Base-by-base conservation (phyloP, 2,113 vertebrate species). In the Plectropomus leopardus region DNA sequence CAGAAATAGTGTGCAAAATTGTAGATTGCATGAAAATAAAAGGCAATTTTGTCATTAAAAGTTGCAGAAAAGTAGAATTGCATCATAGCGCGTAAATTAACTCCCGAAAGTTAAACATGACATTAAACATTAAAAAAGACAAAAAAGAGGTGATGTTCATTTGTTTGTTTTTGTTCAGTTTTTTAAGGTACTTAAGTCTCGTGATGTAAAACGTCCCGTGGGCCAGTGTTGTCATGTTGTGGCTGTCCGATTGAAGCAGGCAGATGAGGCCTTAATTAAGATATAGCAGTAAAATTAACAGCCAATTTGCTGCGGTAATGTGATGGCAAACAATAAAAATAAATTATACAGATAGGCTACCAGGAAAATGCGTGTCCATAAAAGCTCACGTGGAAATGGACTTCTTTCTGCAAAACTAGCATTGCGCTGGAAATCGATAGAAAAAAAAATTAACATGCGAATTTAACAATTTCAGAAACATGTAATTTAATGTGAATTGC, bases 191-290 rank as follows among this genome's bases (percentile, higher is more conserved):
- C 16, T 9, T 15, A 10, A 10, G 8, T 40, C 36, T 40, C 8
- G 36, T 40, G 36, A 40, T 40, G 8, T 40, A 4, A 32, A 17
- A 3, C 26, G 48, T 44, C 8, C 7, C 7, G 21, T 16, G 17
- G 45, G 17, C 47, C 48, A 30, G 48, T 7, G 47, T 6, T 28
- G 6, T 42, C 47, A 16, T 4, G 59, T 23, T 17, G 32, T 13
- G 19, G 1, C 10, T 26, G 71, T 26, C 16, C 1, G n/a, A 1
- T 28, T 3, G 0, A 14, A 23, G 47, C 47, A 4, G n/a, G 8
- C 47, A 26, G 17, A 28, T 4, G 47, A 63, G 83, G 59, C 40
- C 71, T 70, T 59, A n/a, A 72, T 30, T 66, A 36, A 55, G 60
- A 69, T 10, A n/a, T 4, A 57, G 32, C 28, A 47, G 26, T 45